Evolutionary conservation across 2,113 vertebrate genomes (phyloP), one percentile per base, ranked within the genome.

Genomic region (Tragelaphus buxtoni): DNA sequence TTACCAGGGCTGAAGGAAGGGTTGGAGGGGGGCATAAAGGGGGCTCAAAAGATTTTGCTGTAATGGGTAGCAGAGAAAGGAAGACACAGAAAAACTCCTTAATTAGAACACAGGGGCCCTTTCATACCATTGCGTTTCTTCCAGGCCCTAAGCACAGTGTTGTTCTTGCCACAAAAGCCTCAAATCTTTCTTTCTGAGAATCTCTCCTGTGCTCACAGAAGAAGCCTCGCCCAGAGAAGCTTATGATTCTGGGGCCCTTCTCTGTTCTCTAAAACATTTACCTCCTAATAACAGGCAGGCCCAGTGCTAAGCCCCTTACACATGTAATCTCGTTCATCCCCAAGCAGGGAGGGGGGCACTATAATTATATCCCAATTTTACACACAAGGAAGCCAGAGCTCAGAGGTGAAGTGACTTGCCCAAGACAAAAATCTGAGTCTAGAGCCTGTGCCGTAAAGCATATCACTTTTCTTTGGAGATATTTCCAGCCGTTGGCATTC

Each of bases 1-100:
- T 97, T 97, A 96, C 87, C 30, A 90, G 65, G 47, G 39, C 13
- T 90, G 49, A 88, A 93, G 35, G 42, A 79, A 79, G 28, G 32
- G 22, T 28, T 84, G 35, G 51, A 74, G 20, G 12, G 13, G 39
- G 12, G n/a, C 42, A 72, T 42, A 24, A 96, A 47, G 2, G 49
- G 53, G 55, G 22, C 55, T 53, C 51, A 79, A 13, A 86, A 20
- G 42, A 45, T 61, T 94, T 74, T 94, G 61, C 24, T 47, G 9
- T 18, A 42, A 56, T 10, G 45, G 8, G 7, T 28, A 58, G 26
- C 11, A 16, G 20, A 12, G 61, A 85, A 10, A 58, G 55, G 74
- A 82, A 63, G 60, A 61, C 88, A 49, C 5, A 81, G 18, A 77
- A 0, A 22, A 86, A 26, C 42, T 77, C 39, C 81, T 91, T 79